Evolutionary conservation across 2,888 invertebrate species (phyloP), one percentile per base, ranked within the genome.

Genomic region (Disparrhopalites patrizii): DNA sequence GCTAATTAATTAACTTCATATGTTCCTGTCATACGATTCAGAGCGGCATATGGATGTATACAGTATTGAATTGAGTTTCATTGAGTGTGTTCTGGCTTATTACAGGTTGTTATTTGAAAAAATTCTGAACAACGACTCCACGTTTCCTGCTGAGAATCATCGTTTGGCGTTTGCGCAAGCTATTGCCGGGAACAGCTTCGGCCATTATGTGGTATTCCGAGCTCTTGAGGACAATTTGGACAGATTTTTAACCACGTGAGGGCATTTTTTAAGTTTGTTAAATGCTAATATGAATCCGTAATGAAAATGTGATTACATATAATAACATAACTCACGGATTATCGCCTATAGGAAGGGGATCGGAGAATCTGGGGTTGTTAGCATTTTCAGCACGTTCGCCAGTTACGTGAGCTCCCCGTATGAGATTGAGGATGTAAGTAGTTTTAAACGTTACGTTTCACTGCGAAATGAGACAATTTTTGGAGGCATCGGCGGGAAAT

Each of bases 111-210:
- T n/a, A n/a, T n/a, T n/a, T n/a, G n/a, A n/a, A n/a, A n/a, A n/a
- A n/a, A n/a, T n/a, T n/a, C n/a, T n/a, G n/a, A n/a, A n/a, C n/a
- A n/a, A n/a, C n/a, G n/a, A n/a, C n/a, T n/a, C n/a, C n/a, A n/a
- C n/a, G n/a, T n/a, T n/a, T n/a, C n/a, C n/a, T n/a, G n/a, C n/a
- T n/a, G n/a, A n/a, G n/a, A n/a, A n/a, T n/a, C n/a, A n/a, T n/a
- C 65, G 69, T 4, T 28, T 71, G 3, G 47, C 62, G 0, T 67
- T 68, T 1, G 61, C 73, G 15, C 74, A 74, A 54, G 66, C 71
- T 8, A 71, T 70, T 2, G 72, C 70, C 25, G 72, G 68, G 23
- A 74, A 74, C 55, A 63, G 68, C 10, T 57, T 38, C 33, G 74
- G 72, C 20, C 54, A 62, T 13, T 62, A 68, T 15, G 5, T 71